phyloP scores from a whole-genome alignment of 2,888 invertebrate genomes.

The Torymus tubicola region DNA sequence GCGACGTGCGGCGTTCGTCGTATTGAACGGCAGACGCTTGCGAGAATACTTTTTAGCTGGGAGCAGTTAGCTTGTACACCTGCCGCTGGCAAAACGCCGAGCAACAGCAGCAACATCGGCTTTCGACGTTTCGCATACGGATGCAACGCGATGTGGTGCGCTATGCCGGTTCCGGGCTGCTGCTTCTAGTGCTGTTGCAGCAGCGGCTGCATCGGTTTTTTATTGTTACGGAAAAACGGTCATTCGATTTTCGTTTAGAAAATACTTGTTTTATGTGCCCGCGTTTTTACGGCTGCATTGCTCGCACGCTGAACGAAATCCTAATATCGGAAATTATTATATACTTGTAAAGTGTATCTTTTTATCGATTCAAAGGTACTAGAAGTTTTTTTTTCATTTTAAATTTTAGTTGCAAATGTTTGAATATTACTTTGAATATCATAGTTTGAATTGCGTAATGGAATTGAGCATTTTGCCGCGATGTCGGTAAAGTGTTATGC shows the following conservation, averaged over 20 bases:
- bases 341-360: no score
- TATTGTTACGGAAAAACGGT: not conserved
- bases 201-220: not conserved
- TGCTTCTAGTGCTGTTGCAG: not conserved
- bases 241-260: conserved; percentile 8
- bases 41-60: conserved; percentile 1
- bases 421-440: no score
- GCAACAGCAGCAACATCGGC: not conserved
- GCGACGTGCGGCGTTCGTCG: not conserved
- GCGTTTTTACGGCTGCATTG: no score
- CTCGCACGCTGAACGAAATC: no score
- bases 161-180: not conserved
- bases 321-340: no score
- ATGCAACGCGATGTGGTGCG: not conserved
- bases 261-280: no score
- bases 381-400: no score
- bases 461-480: no score
- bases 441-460: no score
- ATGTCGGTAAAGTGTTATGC: no score
- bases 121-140: not conserved
- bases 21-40: conserved; percentile 17
- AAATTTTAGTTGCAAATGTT: no score
- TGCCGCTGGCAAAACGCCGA: conserved; percentile 34
- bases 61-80: conserved; percentile 30
- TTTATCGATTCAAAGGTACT: no score